Evolutionary conservation across 1,140 invertebrate genomes (phyloP), one percentile per base, ranked within the genome.

Genomic region (Hesperophylax magnus): DNA sequence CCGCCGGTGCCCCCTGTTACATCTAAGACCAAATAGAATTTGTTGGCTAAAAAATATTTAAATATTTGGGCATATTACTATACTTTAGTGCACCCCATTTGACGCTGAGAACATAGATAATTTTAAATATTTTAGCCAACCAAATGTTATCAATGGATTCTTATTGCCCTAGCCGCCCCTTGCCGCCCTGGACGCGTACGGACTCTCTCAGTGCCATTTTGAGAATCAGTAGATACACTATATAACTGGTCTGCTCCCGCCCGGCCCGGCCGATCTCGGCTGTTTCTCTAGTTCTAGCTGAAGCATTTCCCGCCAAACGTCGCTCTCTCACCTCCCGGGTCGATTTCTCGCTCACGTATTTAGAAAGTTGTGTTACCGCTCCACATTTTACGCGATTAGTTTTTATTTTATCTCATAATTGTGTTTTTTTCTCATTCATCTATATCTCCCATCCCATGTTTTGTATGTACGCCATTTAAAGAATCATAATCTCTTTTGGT

Each of bases 331-430:
- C 69, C 69, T 72, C 75, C 27, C 75, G 54, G 58, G 77, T 53
- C 77, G 77, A 78, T 78, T 78, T 78, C 77, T 78, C 77, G 77
- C 52, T 52, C 60, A 56, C 77, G 61, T 78, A 78, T 78, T 78
- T 78, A 78, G 77, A 78, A 78, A 78, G 77, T 78, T 69, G 77
- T 31, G 22, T 53, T 78, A 34, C 77, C 77, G 77, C 77, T 78
- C 77, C 52, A 78, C 77, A 78, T 77, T 77, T 77, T 60, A 60
- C 24, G 53, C 72, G 53, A 61, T 61, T 58, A 61, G 18, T 61
- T 76, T 75, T 75, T 75, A 58, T 75, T 60, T 17, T 34, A 61
- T 27, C 3, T 61, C 27, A 18, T 34, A 34, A 60, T 76, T 76
- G 31, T 76, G 47, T 76, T 76, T 18, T 39, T 76, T 34, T 60